Evolutionary conservation across 2,113 vertebrate species (phyloP), one percentile per base, ranked within the genome.

Genomic region (Pheucticus melanocephalus): DNA sequence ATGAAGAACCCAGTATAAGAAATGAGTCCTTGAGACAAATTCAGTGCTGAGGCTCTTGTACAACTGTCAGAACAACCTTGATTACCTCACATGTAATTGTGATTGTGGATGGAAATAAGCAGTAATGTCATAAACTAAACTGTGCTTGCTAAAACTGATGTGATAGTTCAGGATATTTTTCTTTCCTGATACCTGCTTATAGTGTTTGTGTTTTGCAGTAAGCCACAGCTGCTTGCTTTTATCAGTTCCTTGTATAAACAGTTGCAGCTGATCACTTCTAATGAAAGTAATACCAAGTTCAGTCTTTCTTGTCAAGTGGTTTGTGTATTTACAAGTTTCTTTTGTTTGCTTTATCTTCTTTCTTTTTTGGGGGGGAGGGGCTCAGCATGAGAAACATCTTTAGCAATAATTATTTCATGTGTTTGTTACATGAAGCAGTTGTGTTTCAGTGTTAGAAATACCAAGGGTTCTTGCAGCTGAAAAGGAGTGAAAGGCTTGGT

Each of bases 401-500:
- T 45, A n/a, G 25, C 37, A 76, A 12, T 82, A 82, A 57, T 81
- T 63, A 48, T 63, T 73, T 69, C 4, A 3, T 45, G 16, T 70
- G 15, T 63, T 83, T 42, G 15, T 78, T 66, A 21, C 3, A 1
- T 37, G 21, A 24, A 92, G 13, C 19, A 79, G 18, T 83, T 82
- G n/a, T n/a, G 16, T 40, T 17, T 82, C 69, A 50, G 5, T 76
- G 27, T 69, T 94, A 56, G 84, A 77, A 72, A 70, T 76, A 44
- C 11, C 24, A 10, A n/a, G 1, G 9, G 39, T 47, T 60, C 42
- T 83, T 70, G 33, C 45, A 75, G 64, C 66, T 87, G 88, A 80
- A 84, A 56, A 82, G 78, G 42, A 88, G 88, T 78, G 59, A 94
- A 93, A 78, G 73, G 45, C n/a, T 84, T 89, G 73, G 94, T 92